Conservation (phyloP, 1,140 invertebrate species). For the Aphelinus certus region DNA sequence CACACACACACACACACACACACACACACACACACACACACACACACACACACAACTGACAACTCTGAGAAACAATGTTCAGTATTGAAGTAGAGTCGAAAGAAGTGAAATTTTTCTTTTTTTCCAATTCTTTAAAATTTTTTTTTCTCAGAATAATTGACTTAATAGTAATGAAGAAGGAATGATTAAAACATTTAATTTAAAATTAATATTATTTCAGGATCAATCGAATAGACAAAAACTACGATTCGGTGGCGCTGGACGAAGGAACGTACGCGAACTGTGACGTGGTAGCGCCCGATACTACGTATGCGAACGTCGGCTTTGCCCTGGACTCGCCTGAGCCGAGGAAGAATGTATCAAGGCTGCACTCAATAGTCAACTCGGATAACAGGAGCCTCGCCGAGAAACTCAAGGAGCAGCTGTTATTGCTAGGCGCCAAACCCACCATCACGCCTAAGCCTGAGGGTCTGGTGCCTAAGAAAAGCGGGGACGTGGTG, state of each 20-base stretch:
- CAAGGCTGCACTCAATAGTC: slow-evolving; percentile 38
- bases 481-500: background rate
- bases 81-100: background rate
- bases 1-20: too few species aligned
- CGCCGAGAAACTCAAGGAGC: slow-evolving; percentile 50
- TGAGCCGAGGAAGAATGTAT: slow-evolving; percentile 36
- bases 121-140: background rate
- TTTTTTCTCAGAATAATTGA: too few species aligned
- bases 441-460: slow-evolving; percentile 38
- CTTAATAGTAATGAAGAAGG: too few species aligned
- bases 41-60: too few species aligned
- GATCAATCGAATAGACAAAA: too few species aligned
- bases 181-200: too few species aligned
- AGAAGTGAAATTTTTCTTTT: background rate
- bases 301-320: slow-evolving; percentile 54
- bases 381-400: slow-evolving; percentile 43
- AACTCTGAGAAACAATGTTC: too few species aligned
- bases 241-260: too few species aligned
- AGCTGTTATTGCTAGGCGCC: slow-evolving; percentile 44
- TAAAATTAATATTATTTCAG: too few species aligned
- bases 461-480: slow-evolving; percentile 33
- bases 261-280: slow-evolving; percentile 53
- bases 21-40: too few species aligned
- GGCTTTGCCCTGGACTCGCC: slow-evolving; percentile 16
- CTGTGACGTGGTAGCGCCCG: slow-evolving; percentile 39